These are phyloP conservation scores for Lutraria lutraria DNA, from an alignment of 2,888 invertebrate genomes.

Conservation along the genomic window DNA sequence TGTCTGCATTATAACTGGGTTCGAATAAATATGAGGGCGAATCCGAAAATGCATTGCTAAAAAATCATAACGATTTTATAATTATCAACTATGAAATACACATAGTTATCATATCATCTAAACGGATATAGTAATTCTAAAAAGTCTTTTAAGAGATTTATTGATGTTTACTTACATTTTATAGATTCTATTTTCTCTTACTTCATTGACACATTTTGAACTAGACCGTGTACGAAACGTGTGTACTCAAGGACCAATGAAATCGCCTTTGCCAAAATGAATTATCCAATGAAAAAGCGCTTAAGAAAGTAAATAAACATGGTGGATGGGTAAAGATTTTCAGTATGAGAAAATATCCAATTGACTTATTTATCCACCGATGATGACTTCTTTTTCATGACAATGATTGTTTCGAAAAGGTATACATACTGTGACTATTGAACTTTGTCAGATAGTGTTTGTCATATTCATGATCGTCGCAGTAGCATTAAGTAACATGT, in stretches of 20 bases:
- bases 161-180: neutral
- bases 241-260: conserved; percentile 32
- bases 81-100: neutral
- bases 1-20: neutral
- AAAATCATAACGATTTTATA: neutral
- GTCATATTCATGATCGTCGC: neutral
- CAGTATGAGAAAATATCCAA: neutral
- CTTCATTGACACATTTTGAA: conserved; percentile 1
- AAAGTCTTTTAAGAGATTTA: neutral
- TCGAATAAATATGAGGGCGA: neutral
- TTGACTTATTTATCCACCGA: neutral
- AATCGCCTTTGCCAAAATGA: neutral
- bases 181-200: neutral
- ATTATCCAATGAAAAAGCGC: conserved; percentile 29
- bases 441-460: neutral
- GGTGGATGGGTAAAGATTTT: neutral
- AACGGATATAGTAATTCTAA: neutral
- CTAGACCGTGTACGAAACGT: neutral
- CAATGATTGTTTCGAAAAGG: neutral
- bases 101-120: neutral
- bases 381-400: neutral
- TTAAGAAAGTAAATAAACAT: conserved; percentile 19
- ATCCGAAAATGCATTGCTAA: neutral
- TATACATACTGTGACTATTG: neutral
- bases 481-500: neutral